Evolutionary conservation across 2,888 invertebrate species (phyloP).

Genomic region (Monochamus alternatus): DNA sequence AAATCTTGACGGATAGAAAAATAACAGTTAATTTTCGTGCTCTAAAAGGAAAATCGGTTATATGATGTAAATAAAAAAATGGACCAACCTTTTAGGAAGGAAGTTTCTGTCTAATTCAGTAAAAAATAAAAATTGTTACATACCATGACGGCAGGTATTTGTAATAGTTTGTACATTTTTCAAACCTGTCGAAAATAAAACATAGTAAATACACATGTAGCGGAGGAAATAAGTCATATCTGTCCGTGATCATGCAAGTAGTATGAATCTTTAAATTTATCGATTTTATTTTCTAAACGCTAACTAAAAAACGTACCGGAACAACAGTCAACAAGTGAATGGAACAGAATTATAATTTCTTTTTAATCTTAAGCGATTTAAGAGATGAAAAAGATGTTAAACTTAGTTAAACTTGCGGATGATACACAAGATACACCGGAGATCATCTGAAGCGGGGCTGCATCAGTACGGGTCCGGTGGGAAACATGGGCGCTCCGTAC

Average conservation of each 20-base stretch:
- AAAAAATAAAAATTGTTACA: slow-evolving; percentile 52
- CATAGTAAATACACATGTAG: slow-evolving; percentile 44
- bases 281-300: slow-evolving; percentile 25
- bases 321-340: slow-evolving; percentile 2
- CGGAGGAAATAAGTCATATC: background rate
- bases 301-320: slow-evolving; percentile 43
- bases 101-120: slow-evolving; percentile 17
- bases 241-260: slow-evolving; percentile 23
- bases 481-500: slow-evolving; percentile 70
- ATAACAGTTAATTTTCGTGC: slow-evolving; percentile 42
- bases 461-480: slow-evolving; percentile 75
- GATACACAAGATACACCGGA: slow-evolving; percentile 76
- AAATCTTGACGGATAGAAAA: slow-evolving; percentile 28
- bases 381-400: slow-evolving; percentile 30
- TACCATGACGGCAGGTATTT: slow-evolving; percentile 52
- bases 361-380: slow-evolving; percentile 31
- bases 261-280: slow-evolving; percentile 5
- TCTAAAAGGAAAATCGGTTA: slow-evolving; percentile 37
- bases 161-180: slow-evolving; percentile 54
- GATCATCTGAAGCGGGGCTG: slow-evolving; percentile 92
- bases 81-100: slow-evolving; percentile 40
- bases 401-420: slow-evolving; percentile 68
- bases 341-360: slow-evolving; percentile 9
- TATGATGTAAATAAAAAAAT: slow-evolving; percentile 31
- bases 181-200: slow-evolving; percentile 68